Percentiles rank a stretch among this genome's conserved stretches.
Conservation (phyloP, 64 coral and sea anemone species). For the Stichodactyla mertensii region DNA sequence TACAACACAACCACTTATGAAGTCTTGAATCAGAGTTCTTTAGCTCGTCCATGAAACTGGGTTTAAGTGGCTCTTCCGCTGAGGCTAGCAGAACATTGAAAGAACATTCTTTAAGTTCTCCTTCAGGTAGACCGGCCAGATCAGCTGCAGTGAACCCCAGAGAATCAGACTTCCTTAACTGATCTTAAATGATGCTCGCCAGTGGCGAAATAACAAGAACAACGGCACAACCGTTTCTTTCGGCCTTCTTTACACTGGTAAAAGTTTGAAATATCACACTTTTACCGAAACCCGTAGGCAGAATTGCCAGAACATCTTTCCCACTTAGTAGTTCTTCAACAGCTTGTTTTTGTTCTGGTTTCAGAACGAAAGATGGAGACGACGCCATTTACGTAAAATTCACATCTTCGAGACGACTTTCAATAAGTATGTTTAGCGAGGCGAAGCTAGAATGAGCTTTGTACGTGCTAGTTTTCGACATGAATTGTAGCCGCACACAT, state of each 20-base stretch:
- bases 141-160: constrained; percentile 39
- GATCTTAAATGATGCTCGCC: constrained; percentile 17
- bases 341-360: too few relatives aligned
- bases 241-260: not conserved
- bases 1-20: not conserved
- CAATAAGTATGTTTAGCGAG: too few relatives aligned
- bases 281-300: constrained; percentile 29
- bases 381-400: too few relatives aligned
- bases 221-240: not conserved
- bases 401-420: too few relatives aligned
- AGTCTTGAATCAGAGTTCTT: constrained; percentile 28
- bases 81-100: constrained; percentile 37
- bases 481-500: too few relatives aligned
- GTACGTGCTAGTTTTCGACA: too few relatives aligned
- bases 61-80: constrained; percentile 24
- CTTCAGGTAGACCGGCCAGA: constrained; percentile 1
- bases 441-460: too few relatives aligned
- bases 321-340: not conserved
- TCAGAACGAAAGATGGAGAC: too few relatives aligned
- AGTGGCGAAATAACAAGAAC: constrained; percentile 24
- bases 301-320: constrained; percentile 19
- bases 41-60: constrained; percentile 13
- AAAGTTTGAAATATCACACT: constrained; percentile 23
- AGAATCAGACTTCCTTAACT: not conserved
- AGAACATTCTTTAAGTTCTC: constrained; percentile 25